A percentile compares a stretch with the other conserved stretches of the same genome.
phyloP scores from a whole-genome alignment of 2,888 invertebrate genomes.

The Eilema griseolum region DNA sequence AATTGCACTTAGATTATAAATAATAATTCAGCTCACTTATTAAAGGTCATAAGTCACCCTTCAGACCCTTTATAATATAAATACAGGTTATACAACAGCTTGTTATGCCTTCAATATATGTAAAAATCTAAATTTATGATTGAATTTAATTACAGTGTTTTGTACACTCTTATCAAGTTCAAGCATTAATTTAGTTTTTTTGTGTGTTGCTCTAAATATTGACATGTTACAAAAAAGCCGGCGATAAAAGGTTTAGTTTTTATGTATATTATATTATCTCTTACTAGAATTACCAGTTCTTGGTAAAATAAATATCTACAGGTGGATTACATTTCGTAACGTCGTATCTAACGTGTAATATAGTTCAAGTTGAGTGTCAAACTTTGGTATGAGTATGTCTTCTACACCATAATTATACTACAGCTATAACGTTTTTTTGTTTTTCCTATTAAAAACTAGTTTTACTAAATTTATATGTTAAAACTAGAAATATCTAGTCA shows the following conservation, averaged over 20 bases:
- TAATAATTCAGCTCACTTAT: not conserved
- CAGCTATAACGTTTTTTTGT: too few species aligned
- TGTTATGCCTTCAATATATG: not conserved
- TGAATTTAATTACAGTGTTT: not conserved
- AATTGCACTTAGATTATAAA: too few species aligned
- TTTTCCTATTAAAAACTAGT: too few species aligned
- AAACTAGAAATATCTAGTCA: too few species aligned
- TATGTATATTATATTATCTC: not conserved
- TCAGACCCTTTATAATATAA: not conserved
- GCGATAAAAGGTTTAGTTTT: slow-evolving; percentile 22
- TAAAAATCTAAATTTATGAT: slow-evolving; percentile 28
- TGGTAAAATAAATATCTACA: not conserved
- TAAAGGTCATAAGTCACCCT: not conserved
- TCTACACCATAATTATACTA: not conserved
- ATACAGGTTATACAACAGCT: not conserved
- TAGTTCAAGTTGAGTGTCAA: not conserved
- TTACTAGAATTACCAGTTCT: not conserved
- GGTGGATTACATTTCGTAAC: not conserved
- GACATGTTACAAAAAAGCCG: slow-evolving; percentile 25
- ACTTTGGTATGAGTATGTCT: not conserved
- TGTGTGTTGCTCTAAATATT: slow-evolving; percentile 20
- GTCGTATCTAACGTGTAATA: not conserved
- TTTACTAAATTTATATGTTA: too few species aligned
- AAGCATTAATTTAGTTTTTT: slow-evolving; percentile 28
- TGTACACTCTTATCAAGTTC: not conserved